Evolutionary conservation across 2,888 invertebrate species (phyloP), one percentile per base, ranked within the genome.

Genomic region (Phania funesta): DNA sequence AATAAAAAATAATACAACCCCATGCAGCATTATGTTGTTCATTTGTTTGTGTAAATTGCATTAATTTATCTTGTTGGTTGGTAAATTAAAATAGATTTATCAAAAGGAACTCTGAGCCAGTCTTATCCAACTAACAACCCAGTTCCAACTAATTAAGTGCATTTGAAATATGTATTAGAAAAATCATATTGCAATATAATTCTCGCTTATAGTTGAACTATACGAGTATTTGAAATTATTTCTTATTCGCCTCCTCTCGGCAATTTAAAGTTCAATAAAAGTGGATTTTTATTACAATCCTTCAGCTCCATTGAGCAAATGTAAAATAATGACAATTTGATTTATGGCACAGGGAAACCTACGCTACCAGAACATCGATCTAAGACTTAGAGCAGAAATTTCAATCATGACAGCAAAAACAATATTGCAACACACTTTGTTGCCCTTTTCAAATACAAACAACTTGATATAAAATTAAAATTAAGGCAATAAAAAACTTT

Each of bases 301-400:
- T 70, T 46, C 11, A 32, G 20, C 24, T 67, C 24, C 24, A 32
- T 38, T n/a, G 18, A 79, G 54, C 54, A 60, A 54, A 67, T 52
- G 35, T 18, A 54, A 48, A 68, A 79, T 73, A 67, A 73, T 79
- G 26, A 44, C 41, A 67, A 67, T 79, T 79, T 54, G 60, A 79
- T 79, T 79, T 79, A 41, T 41, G 1, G 8, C 2, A 41, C 1
- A 3, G 6, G 41, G 38, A 22, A n/a, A 20, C 38, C 24, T 44
- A 32, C 32, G 26, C 29, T 32, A 62, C 41, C 44, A 29, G 26
- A 20, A 44, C n/a, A 56, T 16, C 24, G 20, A 52, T 65, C 8
- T 5, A 20, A 20, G 60, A 41, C 26, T 20, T 62, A 35, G 62
- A 62, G 29, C 11, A 11, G 6, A 41, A 73, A 16, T 62, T 62